phyloP scores from a whole-genome alignment of 2,888 invertebrate species.

The Phaedon cochleariae region DNA sequence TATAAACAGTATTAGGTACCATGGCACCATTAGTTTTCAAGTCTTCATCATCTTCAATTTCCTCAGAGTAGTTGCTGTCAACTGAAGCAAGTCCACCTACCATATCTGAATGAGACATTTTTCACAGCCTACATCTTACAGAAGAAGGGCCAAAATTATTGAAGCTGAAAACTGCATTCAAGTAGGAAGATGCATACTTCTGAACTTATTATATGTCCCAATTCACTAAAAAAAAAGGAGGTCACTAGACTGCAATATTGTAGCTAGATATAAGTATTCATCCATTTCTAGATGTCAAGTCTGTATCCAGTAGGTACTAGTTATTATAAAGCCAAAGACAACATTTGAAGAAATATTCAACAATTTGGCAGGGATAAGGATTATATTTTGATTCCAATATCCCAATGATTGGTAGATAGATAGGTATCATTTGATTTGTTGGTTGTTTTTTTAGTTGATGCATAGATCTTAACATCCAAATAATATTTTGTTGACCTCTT shows the following conservation, averaged over 20 bases:
- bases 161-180: constrained; percentile 22
- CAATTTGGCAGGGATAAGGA: no score
- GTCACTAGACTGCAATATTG: not conserved
- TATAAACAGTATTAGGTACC: constrained; percentile 58
- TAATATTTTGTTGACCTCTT: no score
- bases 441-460: no score
- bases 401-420: no score
- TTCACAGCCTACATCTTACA: constrained; percentile 32
- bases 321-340: no score
- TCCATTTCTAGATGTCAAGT: no score
- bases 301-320: no score
- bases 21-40: constrained; percentile 48
- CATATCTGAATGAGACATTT: constrained; percentile 40
- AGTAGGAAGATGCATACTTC: constrained; percentile 45
- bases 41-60: constrained; percentile 29
- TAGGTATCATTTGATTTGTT: no score
- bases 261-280: no score
- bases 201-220: constrained; percentile 8
- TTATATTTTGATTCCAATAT: no score
- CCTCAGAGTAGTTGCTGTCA: constrained; percentile 30
- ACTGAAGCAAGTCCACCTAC: constrained; percentile 31
- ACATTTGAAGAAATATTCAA: no score
- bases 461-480: no score
- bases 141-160: constrained; percentile 16
- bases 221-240: constrained; percentile 19